A percentile compares a stretch with the other conserved stretches of the same genome.
These are phyloP conservation scores for Hydraecia micacea DNA, from an alignment of 2,888 invertebrate species.

Conservation along the genomic window DNA sequence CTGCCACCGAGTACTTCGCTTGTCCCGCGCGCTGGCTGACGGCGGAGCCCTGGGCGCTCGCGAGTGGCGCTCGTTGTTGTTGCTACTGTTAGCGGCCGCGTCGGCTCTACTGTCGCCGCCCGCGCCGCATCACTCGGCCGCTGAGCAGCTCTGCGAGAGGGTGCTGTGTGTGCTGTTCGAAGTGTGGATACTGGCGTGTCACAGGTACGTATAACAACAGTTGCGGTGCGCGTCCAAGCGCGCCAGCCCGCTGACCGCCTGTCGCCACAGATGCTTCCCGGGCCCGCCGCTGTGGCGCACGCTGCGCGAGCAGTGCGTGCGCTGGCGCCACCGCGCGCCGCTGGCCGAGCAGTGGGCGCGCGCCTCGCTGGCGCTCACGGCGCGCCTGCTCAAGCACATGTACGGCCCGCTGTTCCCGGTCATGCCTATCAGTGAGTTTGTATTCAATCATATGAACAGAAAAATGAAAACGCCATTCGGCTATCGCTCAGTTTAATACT, in stretches of 20 bases:
- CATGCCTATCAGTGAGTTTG: constrained; percentile 93
- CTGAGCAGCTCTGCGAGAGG: constrained; percentile 98
- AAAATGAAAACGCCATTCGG: neutral
- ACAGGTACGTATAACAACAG: constrained; percentile 77
- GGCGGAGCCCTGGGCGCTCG: constrained; percentile 92
- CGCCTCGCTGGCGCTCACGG: constrained; percentile 96
- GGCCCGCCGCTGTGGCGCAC: constrained; percentile 99
- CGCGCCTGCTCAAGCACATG: constrained; percentile 95
- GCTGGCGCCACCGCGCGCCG: constrained; percentile 98
- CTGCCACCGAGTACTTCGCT: constrained; percentile 96
- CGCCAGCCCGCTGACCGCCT: too few species aligned
- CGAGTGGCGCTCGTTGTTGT: constrained; percentile 97
- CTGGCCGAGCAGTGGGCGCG: constrained; percentile 98
- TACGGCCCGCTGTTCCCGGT: constrained; percentile 96
- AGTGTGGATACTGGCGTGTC: constrained; percentile 92
- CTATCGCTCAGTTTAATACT: neutral
- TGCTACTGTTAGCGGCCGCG: constrained; percentile 95
- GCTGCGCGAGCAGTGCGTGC: constrained; percentile 96
- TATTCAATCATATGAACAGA: neutral
- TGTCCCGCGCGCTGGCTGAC: constrained; percentile 93
- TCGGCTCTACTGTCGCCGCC: constrained; percentile 97
- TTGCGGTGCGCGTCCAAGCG: too few species aligned
- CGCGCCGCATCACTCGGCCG: constrained; percentile 98
- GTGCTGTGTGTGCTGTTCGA: constrained; percentile 98
- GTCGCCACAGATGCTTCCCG: constrained; percentile 94